Evolutionary conservation across 1,140 invertebrate genomes (phyloP), one percentile per base, ranked within the genome.

Genomic region (Pseudomyrmex sp.): DNA sequence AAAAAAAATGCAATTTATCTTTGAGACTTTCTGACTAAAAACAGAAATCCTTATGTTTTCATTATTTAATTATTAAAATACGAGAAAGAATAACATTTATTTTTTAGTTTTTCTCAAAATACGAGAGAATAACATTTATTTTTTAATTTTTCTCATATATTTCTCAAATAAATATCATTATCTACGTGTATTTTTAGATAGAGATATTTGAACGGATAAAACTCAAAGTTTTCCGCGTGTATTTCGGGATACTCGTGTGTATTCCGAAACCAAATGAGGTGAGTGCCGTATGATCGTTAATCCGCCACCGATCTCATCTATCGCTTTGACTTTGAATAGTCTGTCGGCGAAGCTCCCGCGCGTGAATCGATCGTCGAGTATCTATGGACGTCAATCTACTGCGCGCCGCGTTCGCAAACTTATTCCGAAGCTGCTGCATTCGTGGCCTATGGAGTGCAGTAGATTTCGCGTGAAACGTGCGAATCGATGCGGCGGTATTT

Each of bases 391-490:
- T 83, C 79, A 84, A 85, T 75, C 69, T 52, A 70, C 26, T 54
- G 20, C 66, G 35, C 35, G 35, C 35, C 35, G 35, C 72, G 73
- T 82, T 66, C 54, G 75, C 68, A 59, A 80, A 80, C 76, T 80
- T 83, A 76, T 66, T 66, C 82, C 61, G 50, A 15, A 9, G 20
- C 48, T 63, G 35, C 66, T 20, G 35, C 35, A 79, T 80, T 61
- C 54, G 61, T 75, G 70, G 82, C 52, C 70, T 48, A 58, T 76
- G 69, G 70, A 83, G 80, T 68, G 83, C 83, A 46, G 61, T 84
- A 84, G 80, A 85, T 85, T 84, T 85, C 80, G 63, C 80, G 61
- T 75, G 80, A 84, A 77, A 84, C 80, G 61, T 58, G 62, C 82
- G 59, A 54, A 82, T 84, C 83, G 83, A 65, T 75, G 23, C 23